These are phyloP conservation scores for Sarcophaga carnaria DNA, from an alignment of 2,888 invertebrate species.

Conservation along the genomic window DNA sequence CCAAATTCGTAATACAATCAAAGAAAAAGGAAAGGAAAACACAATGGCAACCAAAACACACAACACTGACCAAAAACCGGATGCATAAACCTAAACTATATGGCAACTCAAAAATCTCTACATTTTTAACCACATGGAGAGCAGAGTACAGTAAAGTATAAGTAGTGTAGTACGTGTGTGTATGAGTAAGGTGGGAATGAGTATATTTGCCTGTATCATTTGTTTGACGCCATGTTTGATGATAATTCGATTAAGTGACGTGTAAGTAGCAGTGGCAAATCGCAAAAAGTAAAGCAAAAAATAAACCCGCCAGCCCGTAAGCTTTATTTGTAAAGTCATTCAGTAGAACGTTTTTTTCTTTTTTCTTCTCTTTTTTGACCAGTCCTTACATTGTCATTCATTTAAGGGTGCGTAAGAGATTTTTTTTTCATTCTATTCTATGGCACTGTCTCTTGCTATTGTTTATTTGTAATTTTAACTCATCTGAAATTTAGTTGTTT, in stretches of 20 bases:
- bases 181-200: constrained; percentile 31
- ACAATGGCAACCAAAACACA: constrained; percentile 3
- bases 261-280: constrained; percentile 66
- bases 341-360: not conserved
- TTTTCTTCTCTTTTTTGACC: not conserved
- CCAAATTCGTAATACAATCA: not conserved
- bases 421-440: not conserved
- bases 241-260: constrained; percentile 81
- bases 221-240: constrained; percentile 78
- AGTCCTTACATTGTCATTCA: constrained; percentile 33
- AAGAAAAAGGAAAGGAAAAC: constrained; percentile 29
- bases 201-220: constrained; percentile 72
- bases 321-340: constrained; percentile 35
- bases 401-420: constrained; percentile 64
- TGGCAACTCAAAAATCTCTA: constrained; percentile 9
- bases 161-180: not conserved
- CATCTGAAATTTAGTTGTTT: constrained; percentile 45
- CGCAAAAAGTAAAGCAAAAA: not conserved
- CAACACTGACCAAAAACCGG: constrained; percentile 58
- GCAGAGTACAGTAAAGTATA: not conserved
- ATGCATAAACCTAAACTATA: constrained; percentile 58
- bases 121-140: not conserved
- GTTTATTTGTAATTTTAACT: constrained; percentile 49
- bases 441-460: not conserved
- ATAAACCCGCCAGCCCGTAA: constrained; percentile 20